Evolutionary conservation across 2,797 vertebrate genomes (phyloP), one percentile per base, ranked within the genome.

Genomic region (Sebastes taczanowskii): DNA sequence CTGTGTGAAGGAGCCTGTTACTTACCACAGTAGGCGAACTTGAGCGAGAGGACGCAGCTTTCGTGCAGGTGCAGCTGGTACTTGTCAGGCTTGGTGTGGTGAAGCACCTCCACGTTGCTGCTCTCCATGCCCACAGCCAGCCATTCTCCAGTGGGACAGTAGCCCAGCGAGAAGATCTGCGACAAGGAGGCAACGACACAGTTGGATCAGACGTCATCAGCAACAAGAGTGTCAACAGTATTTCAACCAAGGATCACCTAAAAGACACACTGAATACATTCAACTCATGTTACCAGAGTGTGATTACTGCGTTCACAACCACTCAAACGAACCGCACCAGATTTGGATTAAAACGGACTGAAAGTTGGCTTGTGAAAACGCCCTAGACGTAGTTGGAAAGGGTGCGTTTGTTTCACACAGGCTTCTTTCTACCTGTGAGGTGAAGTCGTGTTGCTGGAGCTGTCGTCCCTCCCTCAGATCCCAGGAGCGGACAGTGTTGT

Each of bases 371-470:
- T 46, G 42, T 46, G 42, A 46, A 16, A 46, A 6, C 42, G 5
- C 62, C 1, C 4, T 38, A 11, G 22, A 46, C 6, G 22, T 27
- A 25, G 62, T 14, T 35, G 11, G 32, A 56, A 30, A 34, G 20
- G 32, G 6, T 4, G 13, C 13, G 9, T 27, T 32, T 32, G 6
- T 5, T 42, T 30, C 7, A 5, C 2, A 5, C 1, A 5, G 7
- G 3, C 7, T 22, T 77, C 7, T 60, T 3, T 6, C 11, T 70
- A 99, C 98, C 97, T 99, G 98, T 77, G 98, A 99, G 90, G 98
- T 99, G 64, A 99, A 99, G 95, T 99, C 98, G 0, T 99, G 98
- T 77, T 99, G 98, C 95, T 99, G 98, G 16, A 99, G 97, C 94
- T 99, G 98, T 6, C 98, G 91, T 1, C 98, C 98, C 84, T 99